Evolutionary conservation across 1,140 invertebrate species (phyloP).

Genomic region (Liolophura sinensis): DNA sequence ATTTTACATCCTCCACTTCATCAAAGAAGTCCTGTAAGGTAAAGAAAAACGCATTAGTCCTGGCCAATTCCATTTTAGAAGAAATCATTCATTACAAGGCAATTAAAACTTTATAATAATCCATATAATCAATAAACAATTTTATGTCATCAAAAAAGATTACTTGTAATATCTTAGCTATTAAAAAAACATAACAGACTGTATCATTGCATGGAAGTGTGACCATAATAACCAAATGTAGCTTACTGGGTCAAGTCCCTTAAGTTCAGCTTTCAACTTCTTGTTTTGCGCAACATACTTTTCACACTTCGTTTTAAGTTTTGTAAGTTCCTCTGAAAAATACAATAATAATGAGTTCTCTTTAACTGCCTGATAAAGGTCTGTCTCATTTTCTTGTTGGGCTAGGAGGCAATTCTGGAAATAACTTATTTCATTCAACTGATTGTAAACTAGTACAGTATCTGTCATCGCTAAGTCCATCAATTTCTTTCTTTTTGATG

Average conservation of each 20-base stretch:
- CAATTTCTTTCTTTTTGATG: no score
- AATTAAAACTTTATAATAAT: conserved; percentile 1
- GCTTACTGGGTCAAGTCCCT: conserved; percentile 34
- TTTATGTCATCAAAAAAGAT: neutral
- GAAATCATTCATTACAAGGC: conserved; percentile 10
- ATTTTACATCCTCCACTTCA: conserved; percentile 51
- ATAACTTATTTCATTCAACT: neutral
- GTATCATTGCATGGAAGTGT: neutral
- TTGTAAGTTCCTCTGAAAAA: neutral
- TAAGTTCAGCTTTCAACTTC: conserved; percentile 35
- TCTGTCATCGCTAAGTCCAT: neutral
- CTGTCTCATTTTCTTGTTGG: neutral
- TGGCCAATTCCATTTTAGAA: neutral
- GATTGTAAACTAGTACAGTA: neutral
- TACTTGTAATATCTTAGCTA: neutral
- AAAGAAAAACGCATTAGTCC: conserved; percentile 8
- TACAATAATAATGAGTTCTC: neutral
- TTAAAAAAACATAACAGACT: neutral
- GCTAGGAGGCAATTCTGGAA: neutral
- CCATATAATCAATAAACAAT: neutral
- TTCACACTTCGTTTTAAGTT: neutral
- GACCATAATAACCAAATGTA: neutral
- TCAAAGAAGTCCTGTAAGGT: conserved; percentile 50
- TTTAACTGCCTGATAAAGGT: neutral
- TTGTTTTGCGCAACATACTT: neutral